Conservation (phyloP, 2,888 invertebrate genomes). For the Ephialtes manifestator region DNA sequence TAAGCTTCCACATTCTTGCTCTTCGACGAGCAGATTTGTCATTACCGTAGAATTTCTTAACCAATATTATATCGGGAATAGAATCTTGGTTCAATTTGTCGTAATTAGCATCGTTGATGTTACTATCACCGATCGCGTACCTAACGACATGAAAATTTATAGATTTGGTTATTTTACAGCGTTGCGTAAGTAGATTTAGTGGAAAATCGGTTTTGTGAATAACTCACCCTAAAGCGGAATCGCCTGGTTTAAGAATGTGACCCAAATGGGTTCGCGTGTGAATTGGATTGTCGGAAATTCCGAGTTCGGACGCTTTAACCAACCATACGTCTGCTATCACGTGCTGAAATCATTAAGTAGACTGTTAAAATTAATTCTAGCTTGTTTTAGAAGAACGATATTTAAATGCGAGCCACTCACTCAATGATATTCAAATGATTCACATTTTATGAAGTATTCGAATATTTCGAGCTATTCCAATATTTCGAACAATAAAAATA, state of each 20-base stretch:
- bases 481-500: too few relatives aligned
- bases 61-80: conserved; percentile 97
- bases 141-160: conserved; percentile 86
- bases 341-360: conserved; percentile 87
- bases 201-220: conserved; percentile 12
- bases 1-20: conserved; percentile 95
- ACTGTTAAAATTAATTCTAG: background rate
- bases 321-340: conserved; percentile 97
- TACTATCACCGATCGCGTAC: conserved; percentile 95
- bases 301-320: conserved; percentile 94
- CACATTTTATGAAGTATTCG: too few relatives aligned
- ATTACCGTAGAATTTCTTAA: conserved; percentile 94
- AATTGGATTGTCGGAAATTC: conserved; percentile 92
- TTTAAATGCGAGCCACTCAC: too few relatives aligned
- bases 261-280: conserved; percentile 98
- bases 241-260: conserved; percentile 96
- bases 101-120: conserved; percentile 95
- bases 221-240: conserved; percentile 95
- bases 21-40: conserved; percentile 91
- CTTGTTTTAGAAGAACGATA: too few relatives aligned
- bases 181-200: background rate
- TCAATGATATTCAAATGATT: too few relatives aligned
- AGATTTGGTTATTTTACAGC: conserved; percentile 6
- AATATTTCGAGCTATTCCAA: too few relatives aligned
- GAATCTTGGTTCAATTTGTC: conserved; percentile 91